phyloP scores from a whole-genome alignment of 2,888 invertebrate genomes.

The Lacanobia wlatinum region DNA sequence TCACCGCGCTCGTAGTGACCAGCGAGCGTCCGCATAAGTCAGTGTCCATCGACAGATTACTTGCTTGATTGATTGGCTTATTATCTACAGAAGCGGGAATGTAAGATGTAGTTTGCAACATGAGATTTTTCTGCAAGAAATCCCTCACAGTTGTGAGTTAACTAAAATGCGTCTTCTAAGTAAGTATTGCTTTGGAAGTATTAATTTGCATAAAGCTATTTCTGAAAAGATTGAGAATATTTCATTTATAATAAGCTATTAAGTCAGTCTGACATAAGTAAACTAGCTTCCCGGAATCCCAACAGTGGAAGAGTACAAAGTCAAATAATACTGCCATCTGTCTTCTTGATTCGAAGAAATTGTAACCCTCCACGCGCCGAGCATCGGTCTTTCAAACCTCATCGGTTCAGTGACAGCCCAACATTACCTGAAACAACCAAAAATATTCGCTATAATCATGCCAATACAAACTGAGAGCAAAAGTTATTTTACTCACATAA shows the following conservation, averaged over 20 bases:
- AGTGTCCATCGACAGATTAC: constrained; percentile 49
- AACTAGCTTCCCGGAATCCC: background rate
- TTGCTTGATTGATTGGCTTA: constrained; percentile 32
- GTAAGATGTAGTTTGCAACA: constrained; percentile 6
- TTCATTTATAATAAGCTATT: background rate
- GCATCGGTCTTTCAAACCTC: background rate
- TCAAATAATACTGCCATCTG: background rate
- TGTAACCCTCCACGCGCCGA: background rate
- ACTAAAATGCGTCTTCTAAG: too few relatives aligned
- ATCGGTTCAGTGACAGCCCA: background rate
- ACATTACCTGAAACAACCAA: constrained; percentile 56
- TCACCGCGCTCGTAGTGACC: constrained; percentile 9
- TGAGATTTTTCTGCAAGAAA: background rate
- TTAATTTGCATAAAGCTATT: background rate
- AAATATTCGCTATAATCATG: constrained; percentile 21
- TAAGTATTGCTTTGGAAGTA: background rate
- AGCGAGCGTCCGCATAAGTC: constrained; percentile 24
- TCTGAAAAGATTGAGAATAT: background rate
- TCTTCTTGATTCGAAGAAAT: background rate
- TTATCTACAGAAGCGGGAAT: constrained; percentile 10
- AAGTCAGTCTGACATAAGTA: background rate
- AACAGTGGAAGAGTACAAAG: background rate
- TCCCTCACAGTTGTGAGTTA: background rate
- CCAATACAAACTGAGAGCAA: constrained; percentile 33
- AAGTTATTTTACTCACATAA: constrained; percentile 34